phyloP scores from a whole-genome alignment of 2,888 invertebrate genomes.

The Meteorus cinctellus region DNA sequence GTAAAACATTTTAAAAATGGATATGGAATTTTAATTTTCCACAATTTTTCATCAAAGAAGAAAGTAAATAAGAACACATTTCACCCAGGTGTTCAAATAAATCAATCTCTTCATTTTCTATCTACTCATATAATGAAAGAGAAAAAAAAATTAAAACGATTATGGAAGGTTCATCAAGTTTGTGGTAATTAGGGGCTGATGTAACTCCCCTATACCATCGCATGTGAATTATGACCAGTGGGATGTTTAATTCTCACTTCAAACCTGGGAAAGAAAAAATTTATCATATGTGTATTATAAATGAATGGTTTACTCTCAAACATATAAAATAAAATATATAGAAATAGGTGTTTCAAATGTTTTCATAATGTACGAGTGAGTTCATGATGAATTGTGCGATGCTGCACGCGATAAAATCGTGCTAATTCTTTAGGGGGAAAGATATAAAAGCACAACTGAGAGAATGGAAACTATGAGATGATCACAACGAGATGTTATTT shows the following conservation, averaged over 20 bases:
- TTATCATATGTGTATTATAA: not conserved
- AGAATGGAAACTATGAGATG: slow-evolving; percentile 25
- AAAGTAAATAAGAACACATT: not conserved
- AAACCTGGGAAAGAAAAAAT: not conserved
- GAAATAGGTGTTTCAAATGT: not conserved
- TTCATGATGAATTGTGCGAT: slow-evolving; percentile 4
- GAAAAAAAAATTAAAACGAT: slow-evolving; percentile 13
- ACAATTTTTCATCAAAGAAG: not conserved
- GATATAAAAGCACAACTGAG: slow-evolving; percentile 9
- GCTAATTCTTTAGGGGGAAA: slow-evolving; percentile 5
- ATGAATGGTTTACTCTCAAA: too few species aligned
- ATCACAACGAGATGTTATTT: slow-evolving; percentile 41
- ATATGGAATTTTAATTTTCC: too few species aligned
- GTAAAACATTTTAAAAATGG: too few species aligned
- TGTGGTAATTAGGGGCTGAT: not conserved
- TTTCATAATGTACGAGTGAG: not conserved
- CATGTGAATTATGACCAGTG: slow-evolving; percentile 19
- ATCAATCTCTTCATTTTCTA: slow-evolving; percentile 15
- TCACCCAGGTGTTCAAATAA: slow-evolving; percentile 19
- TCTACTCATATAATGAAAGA: not conserved
- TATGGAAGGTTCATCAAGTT: slow-evolving; percentile 17
- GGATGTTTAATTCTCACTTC: slow-evolving; percentile 13
- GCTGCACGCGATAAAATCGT: slow-evolving; percentile 32
- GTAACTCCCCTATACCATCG: not conserved
- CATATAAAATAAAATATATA: not conserved